A percentile compares a stretch with the other conserved stretches of the same genome.
phyloP scores from a whole-genome alignment of 2,797 vertebrate species.

The Xenentodon cancila region DNA sequence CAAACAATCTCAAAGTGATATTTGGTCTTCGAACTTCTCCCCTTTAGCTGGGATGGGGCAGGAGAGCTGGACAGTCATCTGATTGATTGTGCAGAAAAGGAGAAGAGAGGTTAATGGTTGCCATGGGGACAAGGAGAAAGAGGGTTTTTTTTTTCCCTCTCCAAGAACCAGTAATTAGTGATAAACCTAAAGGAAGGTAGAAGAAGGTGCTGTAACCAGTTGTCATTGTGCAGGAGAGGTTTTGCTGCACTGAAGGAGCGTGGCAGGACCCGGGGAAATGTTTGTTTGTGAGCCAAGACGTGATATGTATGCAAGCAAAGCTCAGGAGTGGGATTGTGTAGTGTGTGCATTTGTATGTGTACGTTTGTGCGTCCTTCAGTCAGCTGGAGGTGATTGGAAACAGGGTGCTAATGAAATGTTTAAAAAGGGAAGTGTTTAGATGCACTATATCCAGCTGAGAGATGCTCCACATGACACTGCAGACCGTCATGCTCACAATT shows the following conservation, averaged over 20 bases:
- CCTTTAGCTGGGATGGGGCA: conserved; percentile 27
- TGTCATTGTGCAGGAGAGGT: conserved; percentile 34
- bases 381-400: conserved; percentile 59
- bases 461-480: conserved; percentile 22
- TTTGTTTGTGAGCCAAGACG: conserved; percentile 2
- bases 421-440: conserved; percentile 38
- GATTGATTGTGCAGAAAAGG: conserved; percentile 64
- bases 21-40: conserved; percentile 38
- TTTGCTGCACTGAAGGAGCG: conserved; percentile 32
- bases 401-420: conserved; percentile 59
- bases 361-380: conserved; percentile 21
- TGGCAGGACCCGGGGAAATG: conserved; percentile 40
- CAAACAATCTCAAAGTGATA: conserved; percentile 33
- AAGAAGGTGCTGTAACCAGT: conserved; percentile 38
- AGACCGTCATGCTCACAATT: conserved; percentile 24
- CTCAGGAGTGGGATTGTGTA: neutral
- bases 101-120: conserved; percentile 60
- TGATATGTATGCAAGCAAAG: conserved; percentile 2
- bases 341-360: conserved; percentile 1
- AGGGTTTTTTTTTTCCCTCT: conserved; percentile 20
- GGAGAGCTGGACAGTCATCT: conserved; percentile 48
- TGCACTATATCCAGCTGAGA: conserved; percentile 51
- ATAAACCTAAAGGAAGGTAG: conserved; percentile 62
- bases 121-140: conserved; percentile 64
- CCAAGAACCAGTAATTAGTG: conserved; percentile 68